Conservation (phyloP, 2,113 vertebrate species). For the Chaetura pelagica region DNA sequence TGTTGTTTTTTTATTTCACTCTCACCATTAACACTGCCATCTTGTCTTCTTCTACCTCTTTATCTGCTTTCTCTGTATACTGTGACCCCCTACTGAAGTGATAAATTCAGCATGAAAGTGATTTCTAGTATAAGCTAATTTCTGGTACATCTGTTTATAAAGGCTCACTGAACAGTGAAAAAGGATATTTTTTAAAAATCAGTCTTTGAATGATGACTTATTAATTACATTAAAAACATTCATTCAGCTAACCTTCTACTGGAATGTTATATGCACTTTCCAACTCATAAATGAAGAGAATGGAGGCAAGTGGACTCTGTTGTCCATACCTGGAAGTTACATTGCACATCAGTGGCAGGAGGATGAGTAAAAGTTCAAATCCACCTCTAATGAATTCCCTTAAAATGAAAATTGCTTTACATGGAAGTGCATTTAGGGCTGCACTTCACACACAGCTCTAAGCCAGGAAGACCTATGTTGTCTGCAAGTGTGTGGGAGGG, state of each 20-base stretch:
- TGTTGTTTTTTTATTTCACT: not conserved
- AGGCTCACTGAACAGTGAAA: not conserved
- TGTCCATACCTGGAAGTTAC: not conserved
- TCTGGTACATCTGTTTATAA: not conserved
- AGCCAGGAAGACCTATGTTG: not conserved
- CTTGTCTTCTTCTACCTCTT: not conserved
- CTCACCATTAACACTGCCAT: not conserved
- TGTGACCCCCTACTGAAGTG: not conserved
- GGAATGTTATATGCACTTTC: not conserved
- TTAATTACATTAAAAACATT: not conserved
- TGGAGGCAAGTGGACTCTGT: not conserved
- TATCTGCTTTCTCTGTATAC: not conserved
- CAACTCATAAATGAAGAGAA: not conserved
- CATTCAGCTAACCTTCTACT: not conserved
- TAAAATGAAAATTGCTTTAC: not conserved
- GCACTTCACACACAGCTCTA: not conserved
- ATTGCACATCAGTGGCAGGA: not conserved
- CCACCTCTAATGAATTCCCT: not conserved
- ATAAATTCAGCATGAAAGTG: not conserved
- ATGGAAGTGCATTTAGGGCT: not conserved
- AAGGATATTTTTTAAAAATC: not conserved
- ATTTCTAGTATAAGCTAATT: not conserved
- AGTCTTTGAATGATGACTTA: not conserved
- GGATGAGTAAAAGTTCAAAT: not conserved
- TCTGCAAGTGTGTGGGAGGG: not conserved